Base-by-base conservation (phyloP, 2,888 invertebrate genomes). In the Steromphala cineraria region DNA sequence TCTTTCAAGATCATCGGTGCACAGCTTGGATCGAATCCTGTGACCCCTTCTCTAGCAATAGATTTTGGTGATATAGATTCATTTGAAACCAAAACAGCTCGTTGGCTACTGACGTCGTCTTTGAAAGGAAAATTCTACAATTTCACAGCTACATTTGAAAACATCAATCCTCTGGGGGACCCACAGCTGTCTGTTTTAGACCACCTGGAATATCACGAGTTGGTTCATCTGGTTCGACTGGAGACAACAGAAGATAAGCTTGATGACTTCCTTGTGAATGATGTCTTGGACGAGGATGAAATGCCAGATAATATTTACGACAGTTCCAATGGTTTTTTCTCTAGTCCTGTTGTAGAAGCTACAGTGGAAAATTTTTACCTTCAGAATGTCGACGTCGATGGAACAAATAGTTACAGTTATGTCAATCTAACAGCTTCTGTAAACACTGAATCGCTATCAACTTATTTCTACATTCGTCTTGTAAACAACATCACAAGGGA, bases 111-210 rank as follows among this genome's bases (percentile, higher is more conserved):
- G 79, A 87, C 86, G 2, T 87, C 88, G n/a, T 81, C 85, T 2
- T 81, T 89, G 0, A 84, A 80, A 55, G 89, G 89, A 36, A 85
- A 81, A 15, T 89, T 89, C 79, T 87, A 85, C 40, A 89, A 88
- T 67, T 89, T 82, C 78, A 85, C 84, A 55, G 89, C 88, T 15
- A 88, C 87, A 15, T 89, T 88, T 82, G 85, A 87, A 53, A 89
- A 89, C 75, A 86, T 85, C 15, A 89, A 89, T 79, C 89, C 89
- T 0, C 79, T 89, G 28, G 89, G 89, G 62, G 88, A 88, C 79
- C 86, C 87, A 0, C 84, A 86, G 75, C 75, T 89, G 19, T 89
- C 89, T 13, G 78, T 89, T 2, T 46, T 89, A 21, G 88, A 89
- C 19, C 78, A 81, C 19, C 46, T 88, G 1, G 79, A 75, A n/a